Percentiles rank a stretch among this genome's conserved stretches.
These are phyloP conservation scores for Zelostemma sp. DNA, from an alignment of 1,140 invertebrate genomes.

Conservation along the genomic window DNA sequence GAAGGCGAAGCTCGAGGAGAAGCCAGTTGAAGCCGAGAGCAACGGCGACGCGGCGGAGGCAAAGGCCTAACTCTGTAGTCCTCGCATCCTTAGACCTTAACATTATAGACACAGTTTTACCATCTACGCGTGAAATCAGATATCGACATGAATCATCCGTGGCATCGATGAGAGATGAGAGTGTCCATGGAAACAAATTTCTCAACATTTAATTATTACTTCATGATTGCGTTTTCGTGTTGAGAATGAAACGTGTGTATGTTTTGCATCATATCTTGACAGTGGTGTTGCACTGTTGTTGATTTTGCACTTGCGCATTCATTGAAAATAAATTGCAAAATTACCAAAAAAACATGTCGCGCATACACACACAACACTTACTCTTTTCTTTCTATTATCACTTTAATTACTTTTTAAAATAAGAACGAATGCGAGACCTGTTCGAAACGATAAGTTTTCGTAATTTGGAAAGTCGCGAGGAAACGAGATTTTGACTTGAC, in stretches of 20 bases:
- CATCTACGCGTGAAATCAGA: conserved; percentile 56
- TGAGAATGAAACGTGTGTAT: conserved; percentile 50
- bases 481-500: conserved; percentile 21
- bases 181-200: conserved; percentile 30
- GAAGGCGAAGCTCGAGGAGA: conserved; percentile 79
- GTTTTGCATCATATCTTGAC: conserved; percentile 33
- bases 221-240: conserved; percentile 49
- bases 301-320: conserved; percentile 23
- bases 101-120: conserved; percentile 63
- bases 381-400: conserved; percentile 9
- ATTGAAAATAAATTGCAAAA: conserved; percentile 17
- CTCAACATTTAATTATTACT: conserved; percentile 37
- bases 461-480: conserved; percentile 29
- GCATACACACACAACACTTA: conserved; percentile 27
- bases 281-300: conserved; percentile 30
- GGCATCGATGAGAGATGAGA: conserved; percentile 43
- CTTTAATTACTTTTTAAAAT: conserved; percentile 34
- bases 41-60: conserved; percentile 74
- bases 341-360: conserved; percentile 16
- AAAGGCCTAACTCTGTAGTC: conserved; percentile 73
- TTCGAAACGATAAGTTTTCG: conserved; percentile 36
- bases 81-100: conserved; percentile 57
- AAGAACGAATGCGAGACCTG: conserved; percentile 49
- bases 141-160: conserved; percentile 57
- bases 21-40: conserved; percentile 71